Conservation (phyloP, 1,140 invertebrate genomes). For the Trichomalopsis sarcophagae region DNA sequence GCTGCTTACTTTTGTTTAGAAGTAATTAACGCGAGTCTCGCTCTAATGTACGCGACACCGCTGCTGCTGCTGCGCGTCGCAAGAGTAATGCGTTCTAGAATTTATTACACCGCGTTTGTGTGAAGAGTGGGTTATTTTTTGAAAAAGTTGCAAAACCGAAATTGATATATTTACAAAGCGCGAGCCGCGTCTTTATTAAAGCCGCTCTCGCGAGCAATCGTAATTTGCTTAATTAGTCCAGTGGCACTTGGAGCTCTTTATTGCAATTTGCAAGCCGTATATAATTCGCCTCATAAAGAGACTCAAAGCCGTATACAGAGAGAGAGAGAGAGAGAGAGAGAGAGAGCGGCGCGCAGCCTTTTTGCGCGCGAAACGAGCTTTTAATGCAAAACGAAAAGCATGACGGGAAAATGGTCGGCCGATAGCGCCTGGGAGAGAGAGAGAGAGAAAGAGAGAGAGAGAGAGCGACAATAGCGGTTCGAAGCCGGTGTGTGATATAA, state of each 20-base stretch:
- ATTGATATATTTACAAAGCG: too few relatives aligned
- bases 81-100: background rate
- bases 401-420: background rate
- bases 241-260: conserved; percentile 3
- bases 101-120: background rate
- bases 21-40: background rate
- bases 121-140: background rate
- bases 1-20: background rate
- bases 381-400: conserved; percentile 14
- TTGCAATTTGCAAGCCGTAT: background rate
- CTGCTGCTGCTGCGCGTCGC: background rate
- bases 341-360: background rate
- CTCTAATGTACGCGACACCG: background rate
- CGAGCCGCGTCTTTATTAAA: too few relatives aligned
- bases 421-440: background rate
- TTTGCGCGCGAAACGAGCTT: background rate
- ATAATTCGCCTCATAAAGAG: conserved; percentile 9
- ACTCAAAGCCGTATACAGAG: background rate
- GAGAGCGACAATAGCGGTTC: conserved; percentile 25
- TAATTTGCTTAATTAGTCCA: background rate
- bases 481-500: conserved; percentile 16
- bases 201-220: background rate
- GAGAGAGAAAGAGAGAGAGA: background rate
- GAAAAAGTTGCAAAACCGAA: too few relatives aligned
- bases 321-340: too few relatives aligned